A percentile compares a stretch with the other conserved stretches of the same genome.
These are phyloP conservation scores for Neodiprion fabricii DNA, from an alignment of 1,140 invertebrate genomes.

Conservation along the genomic window DNA sequence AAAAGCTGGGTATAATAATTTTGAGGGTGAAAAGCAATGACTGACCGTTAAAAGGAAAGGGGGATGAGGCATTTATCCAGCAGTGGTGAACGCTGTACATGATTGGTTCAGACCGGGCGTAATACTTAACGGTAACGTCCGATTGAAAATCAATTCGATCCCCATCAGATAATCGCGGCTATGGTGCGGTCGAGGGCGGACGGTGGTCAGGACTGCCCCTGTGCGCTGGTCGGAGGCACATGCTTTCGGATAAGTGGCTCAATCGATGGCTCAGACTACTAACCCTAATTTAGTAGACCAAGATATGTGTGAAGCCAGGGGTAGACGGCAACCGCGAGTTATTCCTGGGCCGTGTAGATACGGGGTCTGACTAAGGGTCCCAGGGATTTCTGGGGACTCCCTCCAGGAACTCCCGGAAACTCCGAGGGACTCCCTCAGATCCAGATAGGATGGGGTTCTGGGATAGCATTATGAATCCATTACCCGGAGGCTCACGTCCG, in stretches of 20 bases:
- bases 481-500: neutral
- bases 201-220: neutral
- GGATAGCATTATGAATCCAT: neutral
- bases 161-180: neutral
- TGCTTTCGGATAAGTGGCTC: neutral
- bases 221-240: neutral
- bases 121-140: neutral
- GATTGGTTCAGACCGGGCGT: neutral
- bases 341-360: neutral
- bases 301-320: neutral
- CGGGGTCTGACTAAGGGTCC: neutral
- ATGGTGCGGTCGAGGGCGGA: neutral
- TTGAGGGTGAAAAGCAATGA: no score
- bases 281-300: neutral
- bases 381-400: slow-evolving; percentile 1
- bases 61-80: neutral
- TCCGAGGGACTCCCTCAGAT: neutral
- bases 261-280: neutral
- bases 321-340: neutral
- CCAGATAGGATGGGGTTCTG: neutral
- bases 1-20: no score
- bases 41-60: no score
- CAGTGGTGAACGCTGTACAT: no score
- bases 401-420: neutral
- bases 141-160: neutral